These are phyloP conservation scores for Limnothrissa miodon DNA, from an alignment of 2,113 vertebrate genomes.

Conservation along the genomic window DNA sequence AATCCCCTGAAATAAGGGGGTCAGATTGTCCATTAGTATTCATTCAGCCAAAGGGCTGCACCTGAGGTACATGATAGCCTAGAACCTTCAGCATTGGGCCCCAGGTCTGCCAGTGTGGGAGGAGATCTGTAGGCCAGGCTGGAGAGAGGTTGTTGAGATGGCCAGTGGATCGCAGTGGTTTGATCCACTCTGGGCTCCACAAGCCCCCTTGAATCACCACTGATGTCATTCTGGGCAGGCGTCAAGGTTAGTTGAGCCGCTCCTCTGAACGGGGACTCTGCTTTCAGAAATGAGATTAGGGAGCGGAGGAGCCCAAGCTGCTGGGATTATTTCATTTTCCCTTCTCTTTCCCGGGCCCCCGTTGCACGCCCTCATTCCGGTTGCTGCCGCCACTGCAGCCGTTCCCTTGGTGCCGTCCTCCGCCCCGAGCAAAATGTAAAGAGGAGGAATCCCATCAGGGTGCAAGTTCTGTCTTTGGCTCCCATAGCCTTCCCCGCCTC, in stretches of 20 bases:
- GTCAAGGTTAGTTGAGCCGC: background rate
- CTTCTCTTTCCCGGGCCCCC: slow-evolving; percentile 23
- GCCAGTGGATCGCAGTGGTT: background rate
- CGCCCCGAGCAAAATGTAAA: slow-evolving; percentile 9
- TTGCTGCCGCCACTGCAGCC: background rate
- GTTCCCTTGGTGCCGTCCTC: slow-evolving; percentile 17
- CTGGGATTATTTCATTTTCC: slow-evolving; percentile 2
- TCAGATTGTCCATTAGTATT: slow-evolving; percentile 21
- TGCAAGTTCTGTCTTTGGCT: slow-evolving; percentile 24
- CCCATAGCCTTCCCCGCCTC: slow-evolving; percentile 29
- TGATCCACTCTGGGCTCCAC: background rate
- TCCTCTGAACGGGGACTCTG: background rate
- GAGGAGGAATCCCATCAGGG: slow-evolving; percentile 27
- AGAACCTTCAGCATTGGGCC: background rate
- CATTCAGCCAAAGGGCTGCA: slow-evolving; percentile 4
- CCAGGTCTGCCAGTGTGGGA: background rate
- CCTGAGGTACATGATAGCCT: background rate
- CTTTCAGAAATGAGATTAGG: background rate
- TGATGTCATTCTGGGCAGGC: background rate
- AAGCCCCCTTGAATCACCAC: background rate
- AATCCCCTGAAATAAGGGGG: slow-evolving; percentile 29
- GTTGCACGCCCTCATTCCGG: background rate
- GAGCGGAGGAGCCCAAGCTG: background rate
- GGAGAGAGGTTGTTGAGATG: background rate
- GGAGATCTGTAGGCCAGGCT: background rate